Base-by-base conservation (phyloP, 2,113 vertebrate species). In the Okapia johnstoni region DNA sequence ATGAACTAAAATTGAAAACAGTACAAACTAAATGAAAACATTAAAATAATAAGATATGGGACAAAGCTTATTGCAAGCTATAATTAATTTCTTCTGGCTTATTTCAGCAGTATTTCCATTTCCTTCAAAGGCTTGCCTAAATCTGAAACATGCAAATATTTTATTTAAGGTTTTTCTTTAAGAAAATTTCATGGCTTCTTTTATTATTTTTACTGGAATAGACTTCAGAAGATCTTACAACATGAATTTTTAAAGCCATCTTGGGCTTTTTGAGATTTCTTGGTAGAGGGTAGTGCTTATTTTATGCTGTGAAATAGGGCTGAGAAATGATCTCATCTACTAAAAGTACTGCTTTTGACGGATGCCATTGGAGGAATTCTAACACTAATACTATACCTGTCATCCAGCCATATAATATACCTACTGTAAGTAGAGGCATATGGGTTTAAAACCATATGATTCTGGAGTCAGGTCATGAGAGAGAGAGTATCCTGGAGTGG, bases 101-200 rank as follows among this genome's bases (percentile, higher is more conserved):
- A 86, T 84, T 93, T 88, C 50, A 55, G 92, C 88, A 54, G 4
- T 87, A 7, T 58, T 95, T 83, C 11, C 90, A 6, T 79, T 88
- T 88, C 43, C 33, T 84, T 81, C 15, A 57, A 93, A 96, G 66
- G 25, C 6, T 95, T 87, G 48, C 33, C 46, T 93, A 79, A 90
- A 76, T 84, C 26, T 91, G 28, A 40, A 87, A 93, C 46, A 25
- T 73, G 73, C 85, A 25, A 93, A 90, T 93, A 81, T 92, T 95
- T 96, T 93, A 95, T 94, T 79, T 83, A 83, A n/a, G 13, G 33
- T 85, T 91, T 88, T 95, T n/a, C n/a, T 95, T 90, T 95, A 96
- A 86, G 94, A 97, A 93, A 86, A 33, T 7, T 94, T 16, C 63
- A 97, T 96, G 46, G 43, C 28, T 97, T 89, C 23, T 93, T 54